phyloP scores from a whole-genome alignment of 2,797 vertebrate species.

The Danionella dracula region DNA sequence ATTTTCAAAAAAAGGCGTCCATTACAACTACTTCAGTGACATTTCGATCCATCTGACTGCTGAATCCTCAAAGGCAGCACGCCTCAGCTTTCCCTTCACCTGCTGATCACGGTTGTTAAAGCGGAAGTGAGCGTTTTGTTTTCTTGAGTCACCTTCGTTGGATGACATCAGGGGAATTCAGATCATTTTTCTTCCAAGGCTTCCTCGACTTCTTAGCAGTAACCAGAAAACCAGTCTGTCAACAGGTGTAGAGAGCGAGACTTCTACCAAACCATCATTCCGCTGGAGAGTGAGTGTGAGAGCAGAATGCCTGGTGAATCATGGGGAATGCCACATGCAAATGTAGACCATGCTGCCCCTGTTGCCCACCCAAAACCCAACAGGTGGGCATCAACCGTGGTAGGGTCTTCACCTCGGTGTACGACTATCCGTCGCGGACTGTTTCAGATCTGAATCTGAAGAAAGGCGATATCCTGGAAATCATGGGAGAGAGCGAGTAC shows the following conservation, averaged over 20 bases:
- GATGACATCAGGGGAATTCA: constrained; percentile 19
- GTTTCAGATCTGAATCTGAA: constrained; percentile 29
- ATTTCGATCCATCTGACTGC: too few relatives aligned
- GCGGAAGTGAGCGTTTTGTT: not conserved
- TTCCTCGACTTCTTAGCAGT: not conserved
- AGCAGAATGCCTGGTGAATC: not conserved
- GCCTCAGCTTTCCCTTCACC: too few relatives aligned
- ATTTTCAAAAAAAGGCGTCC: too few relatives aligned
- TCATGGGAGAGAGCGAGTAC: constrained; percentile 26
- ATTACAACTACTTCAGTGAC: too few relatives aligned
- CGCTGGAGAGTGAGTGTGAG: not conserved
- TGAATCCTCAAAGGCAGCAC: too few relatives aligned
- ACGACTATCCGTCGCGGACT: constrained; percentile 23
- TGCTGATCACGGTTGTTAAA: not conserved
- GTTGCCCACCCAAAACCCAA: not conserved
- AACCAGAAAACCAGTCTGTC: constrained; percentile 26
- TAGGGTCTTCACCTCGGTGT: constrained; percentile 14
- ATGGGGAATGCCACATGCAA: constrained; percentile 32
- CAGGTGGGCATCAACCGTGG: not conserved
- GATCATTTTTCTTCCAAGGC: not conserved
- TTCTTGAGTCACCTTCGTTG: not conserved
- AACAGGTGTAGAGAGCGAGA: not conserved
- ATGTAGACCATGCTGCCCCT: not conserved
- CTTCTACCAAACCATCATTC: not conserved
- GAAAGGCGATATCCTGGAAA: constrained; percentile 48